Evolutionary conservation across 2,797 vertebrate genomes (phyloP), one percentile per base, ranked within the genome.

Genomic region (Philypnodon macrostomus): DNA sequence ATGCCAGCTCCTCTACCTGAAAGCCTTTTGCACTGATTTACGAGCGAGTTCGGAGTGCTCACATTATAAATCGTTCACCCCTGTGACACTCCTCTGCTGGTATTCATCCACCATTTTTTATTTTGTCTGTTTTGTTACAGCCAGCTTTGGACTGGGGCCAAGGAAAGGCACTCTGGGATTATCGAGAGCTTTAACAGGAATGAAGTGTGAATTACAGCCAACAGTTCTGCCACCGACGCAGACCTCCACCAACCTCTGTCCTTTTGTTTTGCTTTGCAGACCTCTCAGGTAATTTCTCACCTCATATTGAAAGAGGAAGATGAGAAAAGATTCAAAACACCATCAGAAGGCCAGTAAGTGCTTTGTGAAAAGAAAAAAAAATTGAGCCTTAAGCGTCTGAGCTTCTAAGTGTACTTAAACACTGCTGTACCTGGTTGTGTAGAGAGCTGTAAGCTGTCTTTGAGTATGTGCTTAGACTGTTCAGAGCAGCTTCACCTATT

Each of bases 81-180:
- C 58, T 55, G 82, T 89, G 91, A 93, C 87, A 86, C 83, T 90
- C 90, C 87, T 84, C 76, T 84, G 85, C 87, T 90, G 87, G 87
- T 91, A 90, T 91, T 92, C 92, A 91, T 93, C 91, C 90, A 90
- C 91, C 90, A 90, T 90, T 67, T 76, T 76, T 76, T 78, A 73
- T 67, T 70, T 68, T 70, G 66, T 64, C 72, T 75, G 55, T 68
- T 67, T 74, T 67, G 58, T 69, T 64, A 67, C 58, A 85, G 88
- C 90, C 90, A 83, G 80, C 88, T 88, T 92, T 94, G 93, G 93
- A 90, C 84, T 63, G 42, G 77, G 88, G 90, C 92, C 93, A 95
- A 86, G 85, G 81, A 77, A 81, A 90, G 87, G 86, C 91, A 88
- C 90, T 90, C 63, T 87, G 79, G 86, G 88, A 88, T 90, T 91